Evolutionary conservation across 2,888 invertebrate genomes (phyloP).

Genomic region (Caenorhabditis sp.): DNA sequence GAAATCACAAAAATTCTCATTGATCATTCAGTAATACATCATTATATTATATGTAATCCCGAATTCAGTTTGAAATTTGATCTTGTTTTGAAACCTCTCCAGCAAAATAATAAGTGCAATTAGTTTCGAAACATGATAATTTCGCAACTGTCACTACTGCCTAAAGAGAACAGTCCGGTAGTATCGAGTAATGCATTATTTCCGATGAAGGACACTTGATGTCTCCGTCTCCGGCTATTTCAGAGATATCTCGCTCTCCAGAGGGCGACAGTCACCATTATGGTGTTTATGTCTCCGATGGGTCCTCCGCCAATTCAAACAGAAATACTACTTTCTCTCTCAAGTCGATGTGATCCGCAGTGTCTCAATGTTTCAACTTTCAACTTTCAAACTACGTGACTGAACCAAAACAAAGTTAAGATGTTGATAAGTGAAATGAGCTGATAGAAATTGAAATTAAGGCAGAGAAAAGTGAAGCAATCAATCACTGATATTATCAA

Average conservation of each 20-base stretch:
- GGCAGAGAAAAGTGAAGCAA: too few species aligned
- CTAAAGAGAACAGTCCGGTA: slow-evolving; percentile 3
- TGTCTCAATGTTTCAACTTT: slow-evolving; percentile 23
- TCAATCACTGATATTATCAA: too few species aligned
- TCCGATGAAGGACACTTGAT: slow-evolving; percentile 49
- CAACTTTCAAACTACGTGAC: background rate
- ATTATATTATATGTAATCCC: too few species aligned
- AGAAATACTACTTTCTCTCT: slow-evolving; percentile 38
- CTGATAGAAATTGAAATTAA: too few species aligned
- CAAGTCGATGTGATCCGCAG: slow-evolving; percentile 1
- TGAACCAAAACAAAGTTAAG: too few species aligned
- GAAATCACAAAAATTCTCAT: too few species aligned
- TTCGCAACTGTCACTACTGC: slow-evolving; percentile 28
- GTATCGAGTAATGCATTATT: slow-evolving; percentile 48
- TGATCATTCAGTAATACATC: too few species aligned
- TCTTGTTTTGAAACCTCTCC: too few species aligned
- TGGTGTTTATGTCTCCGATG: slow-evolving; percentile 57
- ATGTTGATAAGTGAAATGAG: too few species aligned
- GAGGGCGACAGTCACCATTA: slow-evolving; percentile 41
- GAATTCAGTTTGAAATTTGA: too few species aligned
- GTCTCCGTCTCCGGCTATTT: slow-evolving; percentile 52
- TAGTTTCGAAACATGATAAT: slow-evolving; percentile 6
- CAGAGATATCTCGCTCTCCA: slow-evolving; percentile 17
- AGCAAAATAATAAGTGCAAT: too few species aligned
- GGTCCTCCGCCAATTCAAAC: slow-evolving; percentile 34